Base-by-base conservation (phyloP, 2,888 invertebrate genomes). In the Chrysopilus asiliformis region DNA sequence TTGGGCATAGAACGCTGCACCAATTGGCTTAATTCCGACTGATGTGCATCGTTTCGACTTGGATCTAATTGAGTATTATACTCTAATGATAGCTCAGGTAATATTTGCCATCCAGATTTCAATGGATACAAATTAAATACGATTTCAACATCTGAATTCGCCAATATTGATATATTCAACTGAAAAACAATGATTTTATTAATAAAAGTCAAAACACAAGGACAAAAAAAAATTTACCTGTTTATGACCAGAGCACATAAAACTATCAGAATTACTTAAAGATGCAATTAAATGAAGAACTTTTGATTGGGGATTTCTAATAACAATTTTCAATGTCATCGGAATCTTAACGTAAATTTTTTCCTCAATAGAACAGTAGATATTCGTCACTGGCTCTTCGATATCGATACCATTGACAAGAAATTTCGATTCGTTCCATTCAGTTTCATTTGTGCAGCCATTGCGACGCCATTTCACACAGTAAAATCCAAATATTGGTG, bases 221-320 rank as follows among this genome's bases (percentile, higher is more conserved):
- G 14, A 22, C 10, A 19, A 28, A 34, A 24, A 12, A 29, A 1
- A 15, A 15, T 40, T 40, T 53, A 82, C 80, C 70, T 90, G 86
- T 65, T 87, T 91, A 53, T 90, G 87, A 3, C 94, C 94, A 41
- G 93, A 79, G 65, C 89, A 93, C 82, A 94, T 91, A 58, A 94
- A 94, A 26, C 82, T 83, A 58, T 94, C 91, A 19, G 60, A 49
- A 38, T 55, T 60, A 34, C 55, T 57, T 9, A 63, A 43, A 9
- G 52, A 52, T 15, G 61, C 56, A 40, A 56, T 56, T 26, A 64
- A 50, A 49, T 62, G 59, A 7, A 63, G 43, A n/a, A 62, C 57
- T 44, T 58, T 57, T 17, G 51, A 44, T 13, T 60, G 55, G 25
- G 64, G 58, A 50, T 64, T 64, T 39, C 56, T 60, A 1, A 64